Base-by-base conservation (phyloP, 1,140 invertebrate species). In the Pectinophora gossypiella region DNA sequence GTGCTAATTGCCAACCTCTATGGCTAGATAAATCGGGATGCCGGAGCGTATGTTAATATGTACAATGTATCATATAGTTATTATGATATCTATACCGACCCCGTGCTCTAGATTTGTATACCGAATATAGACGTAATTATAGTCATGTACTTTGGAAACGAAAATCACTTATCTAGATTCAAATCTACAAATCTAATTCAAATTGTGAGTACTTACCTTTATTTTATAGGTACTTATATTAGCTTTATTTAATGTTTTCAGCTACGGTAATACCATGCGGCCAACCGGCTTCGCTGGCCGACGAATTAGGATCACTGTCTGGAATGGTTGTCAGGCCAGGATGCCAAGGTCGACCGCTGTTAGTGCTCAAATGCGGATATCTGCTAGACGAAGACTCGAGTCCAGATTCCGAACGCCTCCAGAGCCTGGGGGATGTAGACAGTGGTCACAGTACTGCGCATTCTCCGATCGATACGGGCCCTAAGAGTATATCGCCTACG, bases 381-480 rank as follows among this genome's bases (percentile, higher is more conserved):
- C 79, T 95, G 10, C 89, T 94, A 61, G 94, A 96, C 63, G 94
- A 94, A 72, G 94, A 95, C 64, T 93, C 92, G 23, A 95, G 94
- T 47, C 94, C 94, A 10, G 95, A 96, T 64, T 95, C 94, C n/a
- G 95, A 96, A 64, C 89, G 93, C 44, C 89, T 95, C 62, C 91
- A 94, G 51, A 93, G 93, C 62, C 76, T 91, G 1, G 91, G 91
- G 10, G 93, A 94, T 78, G 91, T 93, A 10, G 96, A 97, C 68
- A 97, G 95, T 58, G 96, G 95, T 5, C 94, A 97, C 81, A 96
- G 95, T 45, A 96, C 95, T 0, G 94, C 95, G 19, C 95, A 97
- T 79, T 96, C 95, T 0, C 95, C 95, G 0, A 91, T 91, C 7
- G 95, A 97, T 68, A 92, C 92, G 21, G 92, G 92, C 1, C 92